These are phyloP conservation scores for Gallirallus australis DNA, from an alignment of 2,797 vertebrate genomes.

Conservation along the genomic window DNA sequence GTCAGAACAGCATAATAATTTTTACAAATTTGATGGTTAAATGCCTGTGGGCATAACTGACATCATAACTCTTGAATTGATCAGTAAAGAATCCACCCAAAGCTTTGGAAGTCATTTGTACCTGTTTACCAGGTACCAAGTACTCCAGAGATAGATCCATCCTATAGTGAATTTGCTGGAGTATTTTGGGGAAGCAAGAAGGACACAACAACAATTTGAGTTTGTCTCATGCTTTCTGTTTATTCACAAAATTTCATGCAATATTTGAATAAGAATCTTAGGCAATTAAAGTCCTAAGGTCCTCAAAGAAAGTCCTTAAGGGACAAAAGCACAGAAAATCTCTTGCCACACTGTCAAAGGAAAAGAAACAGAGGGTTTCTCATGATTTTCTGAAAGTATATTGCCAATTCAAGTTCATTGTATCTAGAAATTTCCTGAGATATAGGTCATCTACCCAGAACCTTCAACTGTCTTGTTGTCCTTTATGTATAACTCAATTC, in stretches of 20 bases:
- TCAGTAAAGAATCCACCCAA: background rate
- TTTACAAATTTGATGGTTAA: background rate
- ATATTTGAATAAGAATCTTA: background rate
- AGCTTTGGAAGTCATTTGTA: fast-evolving
- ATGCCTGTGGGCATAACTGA: background rate
- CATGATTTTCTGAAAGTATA: background rate
- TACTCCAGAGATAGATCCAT: background rate
- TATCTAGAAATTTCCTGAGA: background rate
- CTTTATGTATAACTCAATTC: background rate
- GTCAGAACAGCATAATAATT: background rate
- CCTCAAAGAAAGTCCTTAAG: background rate
- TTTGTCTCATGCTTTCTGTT: background rate
- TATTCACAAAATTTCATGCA: background rate
- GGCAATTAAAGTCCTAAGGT: background rate
- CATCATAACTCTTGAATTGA: background rate
- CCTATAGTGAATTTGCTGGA: background rate
- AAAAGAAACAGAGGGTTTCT: background rate
- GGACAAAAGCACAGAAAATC: background rate
- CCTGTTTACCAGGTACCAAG: fast-evolving
- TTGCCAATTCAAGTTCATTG: background rate
- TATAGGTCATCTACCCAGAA: background rate
- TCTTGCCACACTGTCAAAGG: background rate
- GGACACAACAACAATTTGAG: background rate
- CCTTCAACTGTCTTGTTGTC: background rate
- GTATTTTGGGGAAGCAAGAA: background rate